Conservation (phyloP, 2,113 vertebrate species). For the Irena cyanogastra region DNA sequence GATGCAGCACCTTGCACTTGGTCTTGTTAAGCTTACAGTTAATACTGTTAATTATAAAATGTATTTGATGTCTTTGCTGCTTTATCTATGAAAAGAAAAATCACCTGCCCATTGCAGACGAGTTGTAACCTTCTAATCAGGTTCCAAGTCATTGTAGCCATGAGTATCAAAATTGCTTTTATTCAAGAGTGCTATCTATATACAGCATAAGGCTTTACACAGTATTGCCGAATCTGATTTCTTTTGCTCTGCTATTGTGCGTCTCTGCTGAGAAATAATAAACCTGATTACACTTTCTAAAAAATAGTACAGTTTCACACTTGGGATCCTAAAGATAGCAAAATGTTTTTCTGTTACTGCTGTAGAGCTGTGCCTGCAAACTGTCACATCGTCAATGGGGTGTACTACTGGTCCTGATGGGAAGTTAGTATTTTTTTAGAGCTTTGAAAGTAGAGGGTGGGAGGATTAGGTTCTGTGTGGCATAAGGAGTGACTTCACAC, state of each 20-base stretch:
- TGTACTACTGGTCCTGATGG: neutral
- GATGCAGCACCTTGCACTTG: neutral
- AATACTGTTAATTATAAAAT: neutral
- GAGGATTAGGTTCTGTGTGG: neutral
- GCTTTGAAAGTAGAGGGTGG: neutral
- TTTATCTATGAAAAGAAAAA: neutral
- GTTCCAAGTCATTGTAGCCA: neutral
- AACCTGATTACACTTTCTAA: neutral
- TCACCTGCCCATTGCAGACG: neutral
- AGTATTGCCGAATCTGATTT: neutral
- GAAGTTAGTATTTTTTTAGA: neutral
- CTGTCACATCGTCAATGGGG: neutral
- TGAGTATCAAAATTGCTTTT: neutral
- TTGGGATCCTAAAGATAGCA: slow-evolving; percentile 4
- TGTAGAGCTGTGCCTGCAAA: neutral
- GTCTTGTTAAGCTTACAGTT: neutral
- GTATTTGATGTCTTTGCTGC: neutral
- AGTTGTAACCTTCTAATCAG: neutral
- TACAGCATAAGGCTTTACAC: neutral
- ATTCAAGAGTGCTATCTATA: neutral
- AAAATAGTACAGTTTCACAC: neutral
- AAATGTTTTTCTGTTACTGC: neutral
- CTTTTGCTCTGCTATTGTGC: neutral
- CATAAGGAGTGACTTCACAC: neutral
- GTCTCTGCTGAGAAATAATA: neutral